These are phyloP conservation scores for Cerastoderma edule DNA, from an alignment of 2,888 invertebrate genomes.

Conservation along the genomic window DNA sequence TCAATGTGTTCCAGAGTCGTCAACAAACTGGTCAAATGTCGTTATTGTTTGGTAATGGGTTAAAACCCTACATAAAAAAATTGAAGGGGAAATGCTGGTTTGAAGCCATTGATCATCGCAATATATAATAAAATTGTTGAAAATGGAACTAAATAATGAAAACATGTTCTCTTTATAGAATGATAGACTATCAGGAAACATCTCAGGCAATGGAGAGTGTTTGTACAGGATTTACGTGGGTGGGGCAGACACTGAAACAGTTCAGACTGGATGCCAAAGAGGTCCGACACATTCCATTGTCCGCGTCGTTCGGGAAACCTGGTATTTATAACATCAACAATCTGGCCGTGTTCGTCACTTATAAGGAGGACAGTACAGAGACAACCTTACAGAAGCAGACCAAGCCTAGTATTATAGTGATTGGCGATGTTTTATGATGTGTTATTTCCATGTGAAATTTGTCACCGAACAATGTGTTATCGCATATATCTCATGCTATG, in stretches of 20 bases:
- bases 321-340: slow-evolving; percentile 82
- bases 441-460: not conserved
- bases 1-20: not conserved
- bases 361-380: slow-evolving; percentile 72
- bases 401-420: slow-evolving; percentile 72
- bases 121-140: not conserved
- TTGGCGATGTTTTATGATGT: slow-evolving; percentile 56
- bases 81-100: not conserved
- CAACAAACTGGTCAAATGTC: too few relatives aligned
- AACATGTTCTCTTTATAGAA: slow-evolving; percentile 55
- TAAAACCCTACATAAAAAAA: not conserved
- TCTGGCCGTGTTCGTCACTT: slow-evolving; percentile 77
- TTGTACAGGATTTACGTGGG: slow-evolving; percentile 77
- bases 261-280: slow-evolving; percentile 71
- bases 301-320: slow-evolving; percentile 79
- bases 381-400: slow-evolving; percentile 78
- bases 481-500: too few relatives aligned
- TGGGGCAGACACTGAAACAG: slow-evolving; percentile 77
- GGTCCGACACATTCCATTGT: slow-evolving; percentile 70
- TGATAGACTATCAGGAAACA: slow-evolving; percentile 55
- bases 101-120: not conserved
- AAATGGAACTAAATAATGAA: too few relatives aligned
- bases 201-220: slow-evolving; percentile 38
- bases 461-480: too few relatives aligned
- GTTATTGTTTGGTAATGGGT: slow-evolving; percentile 5